phyloP scores from a whole-genome alignment of 2,888 invertebrate species.

The Ernsta delagoae region DNA sequence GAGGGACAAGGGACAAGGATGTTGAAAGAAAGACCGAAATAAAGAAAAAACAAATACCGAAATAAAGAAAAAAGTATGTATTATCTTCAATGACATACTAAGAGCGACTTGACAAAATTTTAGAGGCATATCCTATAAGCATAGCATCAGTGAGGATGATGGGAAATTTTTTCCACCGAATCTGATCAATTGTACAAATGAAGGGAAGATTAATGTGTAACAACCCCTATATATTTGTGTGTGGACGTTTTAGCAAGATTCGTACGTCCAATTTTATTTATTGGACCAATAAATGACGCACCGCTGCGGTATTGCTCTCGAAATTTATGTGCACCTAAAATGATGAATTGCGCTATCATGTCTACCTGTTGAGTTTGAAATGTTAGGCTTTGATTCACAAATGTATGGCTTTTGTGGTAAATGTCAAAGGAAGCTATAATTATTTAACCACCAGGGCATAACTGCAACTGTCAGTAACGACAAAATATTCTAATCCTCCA shows the following conservation, averaged over 20 bases:
- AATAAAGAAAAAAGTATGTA: no score
- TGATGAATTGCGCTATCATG: constrained; percentile 13
- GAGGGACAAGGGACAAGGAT: no score
- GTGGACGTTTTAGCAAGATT: constrained; percentile 72
- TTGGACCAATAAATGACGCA: constrained; percentile 67
- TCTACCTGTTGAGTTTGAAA: constrained; percentile 16
- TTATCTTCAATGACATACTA: no score
- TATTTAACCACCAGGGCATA: neutral
- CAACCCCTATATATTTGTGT: constrained; percentile 70
- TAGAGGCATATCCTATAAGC: constrained; percentile 42
- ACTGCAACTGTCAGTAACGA: neutral
- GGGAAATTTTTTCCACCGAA: constrained; percentile 44
- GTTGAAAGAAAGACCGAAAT: no score
- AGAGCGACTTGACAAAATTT: neutral
- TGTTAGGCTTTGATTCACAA: constrained; percentile 1
- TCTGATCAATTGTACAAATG: constrained; percentile 58
- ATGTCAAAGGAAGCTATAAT: neutral
- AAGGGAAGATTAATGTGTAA: constrained; percentile 70
- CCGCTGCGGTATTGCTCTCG: constrained; percentile 58
- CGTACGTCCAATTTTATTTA: constrained; percentile 75
- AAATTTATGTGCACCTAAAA: constrained; percentile 19
- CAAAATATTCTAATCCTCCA: neutral
- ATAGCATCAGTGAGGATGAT: constrained; percentile 44
- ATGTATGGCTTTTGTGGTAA: neutral
- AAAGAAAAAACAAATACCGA: no score